Evolutionary conservation across 2,797 vertebrate genomes (phyloP).

Genomic region (Thaleichthys pacificus): DNA sequence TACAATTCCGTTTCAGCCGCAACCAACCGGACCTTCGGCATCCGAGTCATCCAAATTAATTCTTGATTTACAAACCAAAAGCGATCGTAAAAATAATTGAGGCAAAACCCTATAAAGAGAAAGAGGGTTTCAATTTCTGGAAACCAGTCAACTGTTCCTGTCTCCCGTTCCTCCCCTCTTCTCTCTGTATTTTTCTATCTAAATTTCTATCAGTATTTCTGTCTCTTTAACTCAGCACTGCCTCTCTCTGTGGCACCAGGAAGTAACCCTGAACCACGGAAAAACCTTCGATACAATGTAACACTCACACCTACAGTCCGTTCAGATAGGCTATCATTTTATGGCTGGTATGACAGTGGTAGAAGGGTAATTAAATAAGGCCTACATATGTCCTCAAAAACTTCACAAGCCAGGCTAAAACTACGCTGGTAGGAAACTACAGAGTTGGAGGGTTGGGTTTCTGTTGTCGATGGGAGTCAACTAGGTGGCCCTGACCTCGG

Average conservation of each 20-base stretch:
- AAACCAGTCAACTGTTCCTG: slow-evolving; percentile 82
- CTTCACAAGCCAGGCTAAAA: slow-evolving; percentile 34
- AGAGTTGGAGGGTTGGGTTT: slow-evolving; percentile 57
- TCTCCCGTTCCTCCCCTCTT: slow-evolving; percentile 76
- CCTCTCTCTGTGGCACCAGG: slow-evolving; percentile 87
- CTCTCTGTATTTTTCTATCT: slow-evolving; percentile 82
- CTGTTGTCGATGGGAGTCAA: slow-evolving; percentile 27
- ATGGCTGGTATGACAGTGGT: slow-evolving; percentile 34
- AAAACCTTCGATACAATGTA: slow-evolving; percentile 57
- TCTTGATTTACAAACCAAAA: slow-evolving; percentile 51
- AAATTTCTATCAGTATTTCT: slow-evolving; percentile 82
- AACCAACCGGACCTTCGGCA: slow-evolving; percentile 58
- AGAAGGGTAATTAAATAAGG: slow-evolving; percentile 26
- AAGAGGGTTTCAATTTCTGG: slow-evolving; percentile 71
- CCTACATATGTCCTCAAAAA: slow-evolving; percentile 15
- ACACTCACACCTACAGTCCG: slow-evolving; percentile 45
- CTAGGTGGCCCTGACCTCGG: slow-evolving; percentile 41
- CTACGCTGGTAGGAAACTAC: slow-evolving; percentile 37
- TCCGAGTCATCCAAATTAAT: slow-evolving; percentile 60
- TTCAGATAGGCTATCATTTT: slow-evolving; percentile 40
- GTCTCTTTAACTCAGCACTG: slow-evolving; percentile 89
- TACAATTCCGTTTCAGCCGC: slow-evolving; percentile 75
- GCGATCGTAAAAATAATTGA: slow-evolving; percentile 44
- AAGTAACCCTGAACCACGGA: slow-evolving; percentile 74
- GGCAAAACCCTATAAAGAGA: slow-evolving; percentile 45